phyloP scores from a whole-genome alignment of 2,113 vertebrate species.

The Eolophus roseicapilla region DNA sequence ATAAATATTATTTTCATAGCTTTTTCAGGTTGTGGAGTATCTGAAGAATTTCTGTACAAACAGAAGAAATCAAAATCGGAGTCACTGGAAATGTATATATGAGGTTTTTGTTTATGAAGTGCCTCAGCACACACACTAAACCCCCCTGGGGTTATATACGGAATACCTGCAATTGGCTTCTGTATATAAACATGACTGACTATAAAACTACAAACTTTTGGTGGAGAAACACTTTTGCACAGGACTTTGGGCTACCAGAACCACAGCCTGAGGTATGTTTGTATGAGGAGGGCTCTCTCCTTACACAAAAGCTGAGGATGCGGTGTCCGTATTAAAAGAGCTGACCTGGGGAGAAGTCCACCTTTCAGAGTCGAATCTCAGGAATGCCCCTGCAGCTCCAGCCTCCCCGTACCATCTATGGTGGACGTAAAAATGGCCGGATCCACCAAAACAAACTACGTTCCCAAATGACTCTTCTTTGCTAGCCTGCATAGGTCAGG shows the following conservation, averaged over 20 bases:
- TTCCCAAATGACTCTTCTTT: background rate
- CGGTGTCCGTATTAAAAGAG: fast-evolving
- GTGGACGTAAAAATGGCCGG: background rate
- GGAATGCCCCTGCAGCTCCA: background rate
- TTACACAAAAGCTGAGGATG: background rate
- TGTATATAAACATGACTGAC: background rate
- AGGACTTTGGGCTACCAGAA: background rate
- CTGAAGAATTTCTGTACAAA: background rate
- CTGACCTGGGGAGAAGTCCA: background rate
- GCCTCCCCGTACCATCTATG: background rate
- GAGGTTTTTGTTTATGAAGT: background rate
- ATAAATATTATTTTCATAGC: background rate
- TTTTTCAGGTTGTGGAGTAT: background rate
- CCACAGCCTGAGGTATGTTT: background rate
- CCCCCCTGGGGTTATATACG: background rate
- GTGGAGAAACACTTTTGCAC: background rate
- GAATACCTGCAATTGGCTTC: background rate
- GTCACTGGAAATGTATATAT: fast-evolving
- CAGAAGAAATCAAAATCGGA: background rate
- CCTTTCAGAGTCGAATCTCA: background rate
- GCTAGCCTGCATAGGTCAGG: background rate
- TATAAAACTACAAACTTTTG: background rate
- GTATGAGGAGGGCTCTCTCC: background rate
- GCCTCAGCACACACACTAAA: fast-evolving
- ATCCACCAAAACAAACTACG: fast-evolving